Evolutionary conservation across 1,140 invertebrate genomes (phyloP).

Genomic region (Tetramorium simillimum): DNA sequence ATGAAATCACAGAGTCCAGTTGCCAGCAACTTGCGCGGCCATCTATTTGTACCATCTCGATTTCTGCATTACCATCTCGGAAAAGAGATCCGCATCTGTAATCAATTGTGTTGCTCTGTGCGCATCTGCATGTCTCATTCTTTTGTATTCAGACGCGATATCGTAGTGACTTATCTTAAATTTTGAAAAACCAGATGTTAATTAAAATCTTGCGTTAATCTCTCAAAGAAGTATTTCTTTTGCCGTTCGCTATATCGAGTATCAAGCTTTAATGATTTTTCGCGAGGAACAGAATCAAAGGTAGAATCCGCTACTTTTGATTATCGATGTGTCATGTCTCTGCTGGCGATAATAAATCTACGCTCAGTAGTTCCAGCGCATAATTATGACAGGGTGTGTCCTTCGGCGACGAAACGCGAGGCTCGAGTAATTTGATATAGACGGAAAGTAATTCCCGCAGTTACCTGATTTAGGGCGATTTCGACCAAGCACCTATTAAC

Average conservation of each 20-base stretch:
- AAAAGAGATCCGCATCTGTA: slow-evolving; percentile 16
- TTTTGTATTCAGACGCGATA: not conserved
- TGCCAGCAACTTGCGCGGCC: not conserved
- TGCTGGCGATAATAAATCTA: not conserved
- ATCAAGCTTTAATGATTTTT: not conserved
- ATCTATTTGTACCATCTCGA: not conserved
- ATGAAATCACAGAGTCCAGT: not conserved
- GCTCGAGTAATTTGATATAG: not conserved
- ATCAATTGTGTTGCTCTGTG: not conserved
- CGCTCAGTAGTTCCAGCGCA: not conserved
- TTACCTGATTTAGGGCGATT: not conserved
- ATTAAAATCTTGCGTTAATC: not conserved
- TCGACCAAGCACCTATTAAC: not conserved
- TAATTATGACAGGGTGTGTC: not conserved
- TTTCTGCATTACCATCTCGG: slow-evolving; percentile 43
- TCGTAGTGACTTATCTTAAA: not conserved
- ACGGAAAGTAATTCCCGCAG: not conserved
- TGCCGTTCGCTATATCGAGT: not conserved
- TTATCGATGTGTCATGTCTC: not conserved
- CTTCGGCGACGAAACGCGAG: not conserved
- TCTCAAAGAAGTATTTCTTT: not conserved
- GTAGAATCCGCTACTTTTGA: not conserved
- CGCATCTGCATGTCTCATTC: not conserved
- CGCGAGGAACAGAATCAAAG: not conserved
- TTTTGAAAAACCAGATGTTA: not conserved